Evolutionary conservation across 1,140 invertebrate genomes (phyloP).

Genomic region (Meteorus sp.): DNA sequence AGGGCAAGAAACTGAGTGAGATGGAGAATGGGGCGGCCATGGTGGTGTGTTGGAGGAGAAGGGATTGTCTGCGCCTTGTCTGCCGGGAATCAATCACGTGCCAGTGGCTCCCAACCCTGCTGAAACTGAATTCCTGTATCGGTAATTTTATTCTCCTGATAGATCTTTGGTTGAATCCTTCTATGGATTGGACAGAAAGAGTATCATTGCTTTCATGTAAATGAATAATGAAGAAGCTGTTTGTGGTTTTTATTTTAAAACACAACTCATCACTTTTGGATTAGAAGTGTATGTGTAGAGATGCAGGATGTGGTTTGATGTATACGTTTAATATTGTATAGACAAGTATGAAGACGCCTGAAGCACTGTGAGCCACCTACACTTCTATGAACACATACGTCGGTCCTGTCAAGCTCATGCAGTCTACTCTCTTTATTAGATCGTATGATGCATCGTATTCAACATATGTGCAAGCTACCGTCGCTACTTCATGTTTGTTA

Average conservation of each 20-base stretch:
- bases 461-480: constrained; percentile 30
- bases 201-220: too few relatives aligned
- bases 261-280: too few relatives aligned
- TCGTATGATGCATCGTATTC: too few relatives aligned
- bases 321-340: too few relatives aligned
- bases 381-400: constrained; percentile 40
- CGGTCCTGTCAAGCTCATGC: too few relatives aligned
- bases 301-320: too few relatives aligned
- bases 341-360: constrained; percentile 36
- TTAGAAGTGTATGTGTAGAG: neutral
- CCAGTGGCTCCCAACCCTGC: constrained; percentile 48
- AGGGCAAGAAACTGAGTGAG: constrained; percentile 27
- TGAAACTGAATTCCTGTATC: constrained; percentile 25
- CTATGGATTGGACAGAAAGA: too few relatives aligned
- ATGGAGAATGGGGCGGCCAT: constrained; percentile 28
- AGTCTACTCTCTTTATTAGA: too few relatives aligned
- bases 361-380: constrained; percentile 50
- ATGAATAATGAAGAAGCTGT: too few relatives aligned
- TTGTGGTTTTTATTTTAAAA: too few relatives aligned
- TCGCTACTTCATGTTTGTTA: too few relatives aligned
- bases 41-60: constrained; percentile 33
- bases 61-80: constrained; percentile 55
- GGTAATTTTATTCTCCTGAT: constrained; percentile 9
- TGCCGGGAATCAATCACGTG: constrained; percentile 52
- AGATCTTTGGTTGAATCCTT: neutral